Evolutionary conservation across 2,113 vertebrate species (phyloP), one percentile per base, ranked within the genome.

Genomic region (Tupaia chinensis): DNA sequence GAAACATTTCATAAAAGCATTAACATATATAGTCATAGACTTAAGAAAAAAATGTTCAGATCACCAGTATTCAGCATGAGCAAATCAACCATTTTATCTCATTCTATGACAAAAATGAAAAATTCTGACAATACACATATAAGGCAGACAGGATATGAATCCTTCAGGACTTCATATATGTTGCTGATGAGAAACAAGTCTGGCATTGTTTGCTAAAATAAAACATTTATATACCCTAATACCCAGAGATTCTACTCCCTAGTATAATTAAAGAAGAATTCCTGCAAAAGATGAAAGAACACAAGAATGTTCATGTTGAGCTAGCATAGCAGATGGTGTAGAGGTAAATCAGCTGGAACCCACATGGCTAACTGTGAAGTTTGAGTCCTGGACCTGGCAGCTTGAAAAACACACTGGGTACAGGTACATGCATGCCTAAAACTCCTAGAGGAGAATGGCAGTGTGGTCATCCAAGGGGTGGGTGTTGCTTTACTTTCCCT

Each of bases 111-210:
- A 77, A 95, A 69, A 84, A 60, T 22, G 8, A 20, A 20, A 89
- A 95, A 72, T 34, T 32, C 32, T 84, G 58, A 72, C 65, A 93
- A 89, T 22, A 89, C 25, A 93, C 89, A 22, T 56, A 79, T 65
- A 78, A 56, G 34, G 29, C 56, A 70, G 76, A 68, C 44, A 44
- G 44, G 44, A 91, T 68, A 20, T 32, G 25, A 61, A 60, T 53
- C 61, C 9, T 7, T 82, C 56, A 29, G 27, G 25, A 60, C 25
- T 77, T 69, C 53, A 82, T 68, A 74, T 3, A 60, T 13, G n/a
- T 34, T 87, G 3, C 5, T 34, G 27, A 3, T 92, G 29, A 61
- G 69, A 34, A 91, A 76, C 13, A 63, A 44, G 53, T 69, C 29
- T 76, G 53, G 54, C 69, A 69, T 87, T 82, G 69, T 76, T 92